Conservation (phyloP, 2,113 vertebrate species). For the Panthera uncia region DNA sequence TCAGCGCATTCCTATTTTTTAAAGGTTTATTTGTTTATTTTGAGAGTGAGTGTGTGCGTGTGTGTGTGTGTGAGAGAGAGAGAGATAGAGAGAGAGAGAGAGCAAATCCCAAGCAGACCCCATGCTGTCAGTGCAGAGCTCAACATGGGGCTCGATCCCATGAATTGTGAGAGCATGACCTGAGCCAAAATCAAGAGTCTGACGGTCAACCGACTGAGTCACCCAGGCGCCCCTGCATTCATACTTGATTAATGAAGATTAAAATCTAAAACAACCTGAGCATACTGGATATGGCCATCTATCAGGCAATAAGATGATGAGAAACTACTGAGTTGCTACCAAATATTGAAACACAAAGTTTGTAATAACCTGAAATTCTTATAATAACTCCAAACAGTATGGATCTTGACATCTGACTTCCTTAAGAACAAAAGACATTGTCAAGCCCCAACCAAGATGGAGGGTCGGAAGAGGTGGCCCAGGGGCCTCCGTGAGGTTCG, state of each 20-base stretch:
- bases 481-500: fast-evolving
- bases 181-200: no score
- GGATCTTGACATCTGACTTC: background rate
- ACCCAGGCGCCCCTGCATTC: no score
- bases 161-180: no score
- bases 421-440: background rate
- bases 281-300: background rate
- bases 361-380: background rate
- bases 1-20: background rate
- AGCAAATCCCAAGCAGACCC: no score
- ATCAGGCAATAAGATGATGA: background rate
- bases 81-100: no score
- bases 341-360: background rate
- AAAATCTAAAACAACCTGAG: background rate
- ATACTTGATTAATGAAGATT: background rate
- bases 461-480: background rate
- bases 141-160: no score
- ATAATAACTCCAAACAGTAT: background rate
- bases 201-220: no score
- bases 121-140: no score
- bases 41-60: no score
- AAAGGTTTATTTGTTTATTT: no score
- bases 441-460: background rate
- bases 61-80: no score
- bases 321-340: background rate